Evolutionary conservation across 2,113 vertebrate species (phyloP), one percentile per base, ranked within the genome.

Genomic region (Cheirogaleus medius): DNA sequence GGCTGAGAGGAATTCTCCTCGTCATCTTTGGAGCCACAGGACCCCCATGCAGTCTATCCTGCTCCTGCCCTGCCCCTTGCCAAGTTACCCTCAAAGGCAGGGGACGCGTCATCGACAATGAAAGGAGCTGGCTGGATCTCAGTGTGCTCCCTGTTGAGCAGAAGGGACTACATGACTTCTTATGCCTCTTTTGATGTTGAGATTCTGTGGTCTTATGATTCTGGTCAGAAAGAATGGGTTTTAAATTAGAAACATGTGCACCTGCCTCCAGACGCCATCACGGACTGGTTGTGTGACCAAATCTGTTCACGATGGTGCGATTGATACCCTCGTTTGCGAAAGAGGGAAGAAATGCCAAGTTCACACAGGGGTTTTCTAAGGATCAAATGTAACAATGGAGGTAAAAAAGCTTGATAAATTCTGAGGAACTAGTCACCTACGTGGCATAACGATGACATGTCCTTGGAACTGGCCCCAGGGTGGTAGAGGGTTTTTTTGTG

Each of bases 261-360:
- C 9, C 76, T 81, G 39, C 8, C 5, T 81, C 52, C 8, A 42
- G 63, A 86, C 15, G 73, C n/a, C n/a, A 93, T 81, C 66, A 71
- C 8, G 25, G 52, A 93, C 20, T 54, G 14, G 21, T 29, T 63
- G 14, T 78, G 32, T 64, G 89, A 71, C 37, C 78, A 91, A 96
- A 84, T 63, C n/a, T 73, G 29, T 88, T 86, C 87, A 74, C n/a
- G 8, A 27, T 18, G 34, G 37, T 54, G 47, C 88, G 69, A 77
- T 74, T 73, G 11, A 91, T 87, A 76, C 5, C 23, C 34, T 94
- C n/a, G 49, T 92, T 93, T 76, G 32, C 88, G 69, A 95, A 96
- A 84, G 21, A 86, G 68, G 47, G 42, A 96, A 23, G 49, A 83
- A 95, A 86, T 11, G 7, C 10, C 74, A 96, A 92, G 84, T 71